These are phyloP conservation scores for Tenualosa thibaudeaui DNA, from an alignment of 2,797 vertebrate species.

Conservation along the genomic window DNA sequence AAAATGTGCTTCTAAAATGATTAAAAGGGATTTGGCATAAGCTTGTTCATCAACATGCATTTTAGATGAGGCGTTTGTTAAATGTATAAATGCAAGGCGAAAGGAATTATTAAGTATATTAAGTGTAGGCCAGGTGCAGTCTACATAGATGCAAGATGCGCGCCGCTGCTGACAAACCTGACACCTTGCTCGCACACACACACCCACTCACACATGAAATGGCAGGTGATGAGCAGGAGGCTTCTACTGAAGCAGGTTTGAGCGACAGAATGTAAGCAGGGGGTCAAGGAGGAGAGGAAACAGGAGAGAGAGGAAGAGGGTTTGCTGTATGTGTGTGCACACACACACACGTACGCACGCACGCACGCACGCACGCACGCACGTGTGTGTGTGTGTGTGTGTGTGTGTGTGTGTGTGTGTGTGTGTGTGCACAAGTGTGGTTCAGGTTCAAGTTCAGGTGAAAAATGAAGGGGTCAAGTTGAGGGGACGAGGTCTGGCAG, in stretches of 20 bases:
- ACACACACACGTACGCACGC: no score
- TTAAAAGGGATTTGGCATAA: not conserved
- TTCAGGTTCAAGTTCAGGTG: constrained; percentile 29
- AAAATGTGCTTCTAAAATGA: no score
- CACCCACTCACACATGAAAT: not conserved
- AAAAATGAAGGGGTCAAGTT: constrained; percentile 38
- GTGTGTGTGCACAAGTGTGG: not conserved
- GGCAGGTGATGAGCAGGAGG: not conserved
- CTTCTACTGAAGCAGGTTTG: not conserved
- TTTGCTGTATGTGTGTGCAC: no score
- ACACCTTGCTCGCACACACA: not conserved
- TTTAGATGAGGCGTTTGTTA: not conserved
- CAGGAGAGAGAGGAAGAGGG: not conserved
- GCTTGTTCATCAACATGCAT: not conserved
- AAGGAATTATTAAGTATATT: not conserved
- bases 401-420: not conserved
- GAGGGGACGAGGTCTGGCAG: constrained; percentile 9
- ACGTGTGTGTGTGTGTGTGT: not conserved
- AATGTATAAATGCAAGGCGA: not conserved
- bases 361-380: no score
- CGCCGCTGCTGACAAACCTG: not conserved
- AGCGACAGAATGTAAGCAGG: not conserved
- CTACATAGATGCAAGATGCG: not conserved
- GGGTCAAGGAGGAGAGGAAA: not conserved
- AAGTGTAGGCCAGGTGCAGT: not conserved